These are phyloP conservation scores for Polypterus senegalus DNA, from an alignment of 2,113 vertebrate species.

Conservation along the genomic window DNA sequence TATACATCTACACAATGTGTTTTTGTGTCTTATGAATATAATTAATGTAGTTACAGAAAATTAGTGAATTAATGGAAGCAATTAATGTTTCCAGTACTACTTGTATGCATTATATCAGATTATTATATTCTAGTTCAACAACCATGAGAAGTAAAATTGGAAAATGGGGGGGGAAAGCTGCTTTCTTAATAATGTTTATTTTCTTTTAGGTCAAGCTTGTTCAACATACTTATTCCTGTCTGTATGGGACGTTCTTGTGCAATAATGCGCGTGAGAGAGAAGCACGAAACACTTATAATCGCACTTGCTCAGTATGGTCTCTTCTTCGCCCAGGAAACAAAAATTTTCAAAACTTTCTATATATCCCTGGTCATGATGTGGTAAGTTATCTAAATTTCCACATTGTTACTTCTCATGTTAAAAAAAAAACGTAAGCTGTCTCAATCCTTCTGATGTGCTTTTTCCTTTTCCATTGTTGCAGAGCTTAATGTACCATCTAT, in stretches of 20 bases:
- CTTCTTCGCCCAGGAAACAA: conserved; percentile 87
- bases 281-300: conserved; percentile 78
- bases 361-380: conserved; percentile 81
- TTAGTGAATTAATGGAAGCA: too few relatives aligned
- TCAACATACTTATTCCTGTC: conserved; percentile 94
- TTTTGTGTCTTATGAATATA: too few relatives aligned
- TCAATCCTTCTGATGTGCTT: too few relatives aligned
- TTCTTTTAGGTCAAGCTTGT: conserved; percentile 84
- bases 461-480: too few relatives aligned
- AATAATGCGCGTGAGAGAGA: conserved; percentile 89
- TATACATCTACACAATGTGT: too few relatives aligned
- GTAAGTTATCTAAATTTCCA: conserved; percentile 37
- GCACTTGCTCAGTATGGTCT: conserved; percentile 92
- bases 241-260: conserved; percentile 92
- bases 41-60: too few relatives aligned
- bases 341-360: conserved; percentile 97
- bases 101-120: too few relatives aligned
- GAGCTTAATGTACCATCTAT: too few relatives aligned
- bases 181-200: not conserved
- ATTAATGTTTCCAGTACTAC: too few relatives aligned
- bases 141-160: too few relatives aligned
- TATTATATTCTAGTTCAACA: too few relatives aligned
- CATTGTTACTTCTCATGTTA: not conserved
- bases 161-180: not conserved
- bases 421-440: too few relatives aligned